A percentile compares a stretch with the other conserved stretches of the same genome.
These are phyloP conservation scores for Galleria mellonella DNA, from an alignment of 1,140 invertebrate species.

Conservation along the genomic window DNA sequence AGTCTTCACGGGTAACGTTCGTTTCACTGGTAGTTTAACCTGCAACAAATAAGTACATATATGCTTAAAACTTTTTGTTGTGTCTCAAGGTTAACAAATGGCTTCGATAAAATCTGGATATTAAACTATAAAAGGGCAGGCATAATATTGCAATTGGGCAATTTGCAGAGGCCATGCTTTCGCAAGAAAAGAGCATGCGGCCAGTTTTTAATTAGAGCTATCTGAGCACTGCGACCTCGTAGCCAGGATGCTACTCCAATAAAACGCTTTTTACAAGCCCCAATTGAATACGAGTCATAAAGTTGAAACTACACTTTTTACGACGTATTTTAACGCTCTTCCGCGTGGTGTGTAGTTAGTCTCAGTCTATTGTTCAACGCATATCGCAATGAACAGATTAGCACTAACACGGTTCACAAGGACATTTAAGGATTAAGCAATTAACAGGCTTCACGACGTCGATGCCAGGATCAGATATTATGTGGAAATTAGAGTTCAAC, in stretches of 20 bases:
- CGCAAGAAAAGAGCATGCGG: slow-evolving; percentile 36
- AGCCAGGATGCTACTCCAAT: slow-evolving; percentile 63
- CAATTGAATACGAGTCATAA: slow-evolving; percentile 67
- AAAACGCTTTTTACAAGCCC: slow-evolving; percentile 66
- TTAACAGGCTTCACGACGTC: slow-evolving; percentile 32
- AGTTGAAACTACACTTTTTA: slow-evolving; percentile 69
- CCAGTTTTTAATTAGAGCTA: slow-evolving; percentile 64
- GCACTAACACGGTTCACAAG: slow-evolving; percentile 23
- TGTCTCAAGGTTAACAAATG: background rate
- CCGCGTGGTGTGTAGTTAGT: slow-evolving; percentile 45
- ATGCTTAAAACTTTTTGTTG: background rate
- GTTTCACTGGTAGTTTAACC: slow-evolving; percentile 29
- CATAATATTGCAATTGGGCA: slow-evolving; percentile 23
- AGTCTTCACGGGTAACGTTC: slow-evolving; percentile 62
- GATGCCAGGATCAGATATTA: slow-evolving; percentile 38
- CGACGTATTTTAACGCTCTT: slow-evolving; percentile 59
- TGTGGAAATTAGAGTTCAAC: slow-evolving; percentile 45
- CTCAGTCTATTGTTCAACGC: slow-evolving; percentile 39
- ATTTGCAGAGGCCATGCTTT: slow-evolving; percentile 29
- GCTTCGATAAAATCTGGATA: slow-evolving; percentile 9
- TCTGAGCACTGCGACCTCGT: slow-evolving; percentile 51
- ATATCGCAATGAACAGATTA: slow-evolving; percentile 26
- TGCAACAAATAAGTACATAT: slow-evolving; percentile 32
- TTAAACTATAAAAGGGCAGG: slow-evolving; percentile 20
- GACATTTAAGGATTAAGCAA: slow-evolving; percentile 52